A percentile compares a stretch with the other conserved stretches of the same genome.
Conservation (phyloP, 1,140 invertebrate genomes). For the Monochamus saltuarius region DNA sequence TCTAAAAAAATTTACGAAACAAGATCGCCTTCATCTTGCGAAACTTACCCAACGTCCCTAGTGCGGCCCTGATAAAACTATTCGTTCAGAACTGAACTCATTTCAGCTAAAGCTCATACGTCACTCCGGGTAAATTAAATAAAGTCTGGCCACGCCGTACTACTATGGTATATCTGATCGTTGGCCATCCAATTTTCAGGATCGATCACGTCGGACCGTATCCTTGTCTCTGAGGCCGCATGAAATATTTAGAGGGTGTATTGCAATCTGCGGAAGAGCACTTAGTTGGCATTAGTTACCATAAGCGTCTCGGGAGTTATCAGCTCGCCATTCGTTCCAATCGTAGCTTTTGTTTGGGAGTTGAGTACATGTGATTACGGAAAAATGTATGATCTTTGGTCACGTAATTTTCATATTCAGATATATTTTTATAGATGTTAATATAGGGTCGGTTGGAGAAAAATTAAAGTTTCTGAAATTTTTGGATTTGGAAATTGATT, state of each 20-base stretch:
- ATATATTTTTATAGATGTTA: too few relatives aligned
- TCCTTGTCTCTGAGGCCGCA: slow-evolving; percentile 9
- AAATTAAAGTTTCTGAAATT: too few relatives aligned
- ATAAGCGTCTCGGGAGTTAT: slow-evolving; percentile 15
- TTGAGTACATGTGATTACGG: too few relatives aligned
- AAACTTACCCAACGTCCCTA: too few relatives aligned
- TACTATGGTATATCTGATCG: slow-evolving; percentile 21
- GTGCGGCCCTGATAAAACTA: slow-evolving; percentile 6
- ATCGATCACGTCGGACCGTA: slow-evolving; percentile 22
- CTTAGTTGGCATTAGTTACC: slow-evolving; percentile 22
- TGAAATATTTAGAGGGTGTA: slow-evolving; percentile 27
- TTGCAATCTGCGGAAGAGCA: slow-evolving; percentile 23
- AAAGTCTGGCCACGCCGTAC: slow-evolving; percentile 22
- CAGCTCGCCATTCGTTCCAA: too few relatives aligned
- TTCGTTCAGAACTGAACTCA: slow-evolving; percentile 23
- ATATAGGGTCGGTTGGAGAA: too few relatives aligned
- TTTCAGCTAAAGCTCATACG: slow-evolving; percentile 30
- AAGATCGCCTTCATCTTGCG: too few relatives aligned
- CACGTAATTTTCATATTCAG: too few relatives aligned
- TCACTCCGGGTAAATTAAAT: slow-evolving; percentile 35
- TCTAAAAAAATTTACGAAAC: too few relatives aligned
- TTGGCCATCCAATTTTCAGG: slow-evolving; percentile 25
- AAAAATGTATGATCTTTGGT: too few relatives aligned
- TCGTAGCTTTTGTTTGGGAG: too few relatives aligned
- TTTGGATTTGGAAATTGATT: too few relatives aligned